Base-by-base conservation (phyloP, 2,113 vertebrate species). In the Collichthys lucidus region DNA sequence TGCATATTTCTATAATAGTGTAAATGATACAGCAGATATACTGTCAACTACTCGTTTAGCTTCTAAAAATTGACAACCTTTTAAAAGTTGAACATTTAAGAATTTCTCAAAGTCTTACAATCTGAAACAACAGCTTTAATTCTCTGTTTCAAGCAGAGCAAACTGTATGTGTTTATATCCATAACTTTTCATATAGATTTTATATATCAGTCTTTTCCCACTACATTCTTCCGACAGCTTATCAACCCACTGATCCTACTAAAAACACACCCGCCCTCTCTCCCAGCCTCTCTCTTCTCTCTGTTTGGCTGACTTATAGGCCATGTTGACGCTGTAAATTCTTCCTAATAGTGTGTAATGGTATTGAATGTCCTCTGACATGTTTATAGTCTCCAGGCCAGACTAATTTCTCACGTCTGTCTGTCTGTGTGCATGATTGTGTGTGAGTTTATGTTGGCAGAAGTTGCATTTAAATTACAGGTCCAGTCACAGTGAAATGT, bases 291-390 rank as follows among this genome's bases (percentile, higher is more conserved):
- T 49, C n/a, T 31, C 20, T 50, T 50, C 22, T n/a, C 3, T 9
- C 8, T 69, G 42, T 35, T 12, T 40, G 59, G 10, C 17, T 74
- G 62, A 44, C 5, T 7, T 61, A 57, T 7, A 19, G 14, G 70
- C 69, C 9, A 60, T 81, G 70, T 70, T 67, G 62, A 57, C 63
- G 74, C 3, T 87, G 56, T 88, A 86, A 83, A 85, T 84, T 87
- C 75, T 77, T 80, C 31, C 53, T 86, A 83, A 88, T 75, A 68
- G 80, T 86, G 82, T 78, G 77, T 68, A 79, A 80, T 60, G 26
- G 52, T 74, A 59, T 17, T 88, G 42, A 88, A 83, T 26, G 55
- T 87, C 71, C 40, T 55, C 75, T 82, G 82, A 69, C 82, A 73
- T 86, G 49, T 86, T 87, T 85, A 88, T 44, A 77, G 72, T 73